Percentiles rank a stretch among this genome's conserved stretches.
phyloP scores from a whole-genome alignment of 2,888 invertebrate species.

The Microdon myrmicae region DNA sequence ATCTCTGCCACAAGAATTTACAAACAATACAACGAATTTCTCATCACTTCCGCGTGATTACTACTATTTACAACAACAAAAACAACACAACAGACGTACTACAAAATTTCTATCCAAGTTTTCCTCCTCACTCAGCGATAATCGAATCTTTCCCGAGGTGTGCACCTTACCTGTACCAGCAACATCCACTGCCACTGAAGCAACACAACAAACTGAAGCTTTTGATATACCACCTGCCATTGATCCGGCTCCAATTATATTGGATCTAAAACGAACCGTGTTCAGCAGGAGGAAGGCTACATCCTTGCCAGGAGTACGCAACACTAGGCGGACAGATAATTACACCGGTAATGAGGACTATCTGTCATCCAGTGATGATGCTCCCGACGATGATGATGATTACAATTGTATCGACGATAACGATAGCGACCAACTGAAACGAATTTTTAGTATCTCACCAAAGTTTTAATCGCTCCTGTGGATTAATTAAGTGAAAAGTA shows the following conservation, averaged over 20 bases:
- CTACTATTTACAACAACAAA: conserved; percentile 64
- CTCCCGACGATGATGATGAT: conserved; percentile 34
- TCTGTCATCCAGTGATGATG: conserved; percentile 34
- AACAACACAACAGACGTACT: conserved; percentile 62
- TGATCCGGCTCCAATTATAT: conserved; percentile 55
- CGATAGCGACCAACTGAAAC: conserved; percentile 64
- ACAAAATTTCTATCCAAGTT: conserved; percentile 62
- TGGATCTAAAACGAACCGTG: conserved; percentile 62
- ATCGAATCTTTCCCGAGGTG: conserved; percentile 63
- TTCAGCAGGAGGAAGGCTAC: conserved; percentile 54
- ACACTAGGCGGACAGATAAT: conserved; percentile 22
- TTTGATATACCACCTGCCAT: conserved; percentile 59
- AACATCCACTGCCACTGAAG: conserved; percentile 46
- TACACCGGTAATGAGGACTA: conserved; percentile 37
- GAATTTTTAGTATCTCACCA: conserved; percentile 66
- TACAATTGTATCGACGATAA: conserved; percentile 58
- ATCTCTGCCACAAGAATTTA: conserved; percentile 33
- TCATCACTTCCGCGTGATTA: conserved; percentile 64
- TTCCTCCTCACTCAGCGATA: conserved; percentile 60
- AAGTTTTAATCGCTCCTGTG: conserved; percentile 58
- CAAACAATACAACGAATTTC: conserved; percentile 43
- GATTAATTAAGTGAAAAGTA: conserved; percentile 11
- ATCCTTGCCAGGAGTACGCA: conserved; percentile 24
- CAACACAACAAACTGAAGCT: too few species aligned
- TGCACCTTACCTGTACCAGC: conserved; percentile 40